A percentile compares a stretch with the other conserved stretches of the same genome.
phyloP scores from a whole-genome alignment of 2,888 invertebrate genomes.

The Drosophila melanosoma region DNA sequence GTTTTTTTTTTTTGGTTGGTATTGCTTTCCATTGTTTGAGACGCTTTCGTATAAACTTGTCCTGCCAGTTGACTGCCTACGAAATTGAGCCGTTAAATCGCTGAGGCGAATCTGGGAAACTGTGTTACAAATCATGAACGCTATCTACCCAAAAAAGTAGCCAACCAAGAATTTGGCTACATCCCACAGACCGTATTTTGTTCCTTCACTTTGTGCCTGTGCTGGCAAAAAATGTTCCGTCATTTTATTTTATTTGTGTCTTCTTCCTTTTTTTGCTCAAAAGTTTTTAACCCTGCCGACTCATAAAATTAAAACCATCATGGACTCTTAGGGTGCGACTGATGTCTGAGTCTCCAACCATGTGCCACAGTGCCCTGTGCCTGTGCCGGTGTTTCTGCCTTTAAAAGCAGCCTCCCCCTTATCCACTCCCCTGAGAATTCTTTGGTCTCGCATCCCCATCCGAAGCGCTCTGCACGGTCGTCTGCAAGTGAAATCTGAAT shows the following conservation, averaged over 20 bases:
- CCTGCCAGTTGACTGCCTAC: conserved; percentile 32
- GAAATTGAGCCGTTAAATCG: conserved; percentile 70
- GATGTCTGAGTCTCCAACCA: conserved; percentile 37
- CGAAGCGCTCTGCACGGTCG: conserved; percentile 18
- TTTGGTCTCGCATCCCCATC: conserved; percentile 32
- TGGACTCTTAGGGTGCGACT: conserved; percentile 60
- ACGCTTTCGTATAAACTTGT: conserved; percentile 53
- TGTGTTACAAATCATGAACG: conserved; percentile 70
- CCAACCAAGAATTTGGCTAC: conserved; percentile 27
- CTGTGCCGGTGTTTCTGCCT: conserved; percentile 11
- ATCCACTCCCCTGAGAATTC: conserved; percentile 18
- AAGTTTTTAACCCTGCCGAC: conserved; percentile 71
- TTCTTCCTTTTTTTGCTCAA: conserved; percentile 54
- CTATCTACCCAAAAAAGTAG: conserved; percentile 50
- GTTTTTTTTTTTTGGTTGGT: conserved; percentile 2
- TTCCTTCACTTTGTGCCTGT: neutral
- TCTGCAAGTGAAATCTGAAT: conserved; percentile 67
- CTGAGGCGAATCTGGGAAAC: conserved; percentile 56
- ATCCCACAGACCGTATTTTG: neutral
- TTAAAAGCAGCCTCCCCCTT: conserved; percentile 41
- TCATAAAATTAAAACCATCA: conserved; percentile 76
- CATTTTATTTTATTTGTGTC: conserved; percentile 63
- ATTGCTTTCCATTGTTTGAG: conserved; percentile 56
- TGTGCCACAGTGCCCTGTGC: neutral
- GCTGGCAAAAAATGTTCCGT: conserved; percentile 44